A percentile compares a stretch with the other conserved stretches of the same genome.
Conservation (phyloP, 1,140 invertebrate genomes). For the Lucilia cuprina region DNA sequence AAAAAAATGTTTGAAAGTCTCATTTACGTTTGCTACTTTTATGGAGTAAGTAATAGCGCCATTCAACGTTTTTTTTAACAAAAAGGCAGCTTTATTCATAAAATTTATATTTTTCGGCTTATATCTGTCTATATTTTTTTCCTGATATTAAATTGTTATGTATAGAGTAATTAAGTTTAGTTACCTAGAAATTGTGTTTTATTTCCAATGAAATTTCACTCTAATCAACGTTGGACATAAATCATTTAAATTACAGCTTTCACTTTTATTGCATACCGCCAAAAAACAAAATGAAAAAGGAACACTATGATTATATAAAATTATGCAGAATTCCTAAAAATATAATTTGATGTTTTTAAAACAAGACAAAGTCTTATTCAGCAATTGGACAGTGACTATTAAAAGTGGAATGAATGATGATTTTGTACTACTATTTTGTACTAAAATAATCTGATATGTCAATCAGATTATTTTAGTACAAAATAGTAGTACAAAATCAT, state of each 20-base stretch:
- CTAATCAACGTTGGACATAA: slow-evolving; percentile 56
- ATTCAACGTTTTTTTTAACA: no score
- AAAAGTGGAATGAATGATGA: background rate
- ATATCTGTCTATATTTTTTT: no score
- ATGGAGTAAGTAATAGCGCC: no score
- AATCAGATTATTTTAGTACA: no score
- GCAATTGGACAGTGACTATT: background rate
- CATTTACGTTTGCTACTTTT: no score
- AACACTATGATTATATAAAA: background rate
- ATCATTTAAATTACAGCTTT: slow-evolving; percentile 62
- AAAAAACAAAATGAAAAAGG: background rate
- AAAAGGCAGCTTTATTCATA: no score
- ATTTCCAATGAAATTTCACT: slow-evolving; percentile 35
- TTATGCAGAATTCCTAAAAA: background rate
- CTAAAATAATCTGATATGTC: no score
- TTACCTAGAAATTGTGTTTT: background rate
- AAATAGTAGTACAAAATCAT: background rate
- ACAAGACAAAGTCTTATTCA: background rate
- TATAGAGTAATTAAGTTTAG: background rate
- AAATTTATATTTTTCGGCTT: no score
- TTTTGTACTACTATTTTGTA: background rate
- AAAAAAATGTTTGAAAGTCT: no score
- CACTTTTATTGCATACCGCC: slow-evolving; percentile 43
- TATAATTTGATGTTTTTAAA: background rate
- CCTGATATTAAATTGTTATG: no score